A percentile compares a stretch with the other conserved stretches of the same genome.
Evolutionary conservation across 53 echinoderm and acorn worm species (phyloP).

Genomic region (Paracentrotus lividus): DNA sequence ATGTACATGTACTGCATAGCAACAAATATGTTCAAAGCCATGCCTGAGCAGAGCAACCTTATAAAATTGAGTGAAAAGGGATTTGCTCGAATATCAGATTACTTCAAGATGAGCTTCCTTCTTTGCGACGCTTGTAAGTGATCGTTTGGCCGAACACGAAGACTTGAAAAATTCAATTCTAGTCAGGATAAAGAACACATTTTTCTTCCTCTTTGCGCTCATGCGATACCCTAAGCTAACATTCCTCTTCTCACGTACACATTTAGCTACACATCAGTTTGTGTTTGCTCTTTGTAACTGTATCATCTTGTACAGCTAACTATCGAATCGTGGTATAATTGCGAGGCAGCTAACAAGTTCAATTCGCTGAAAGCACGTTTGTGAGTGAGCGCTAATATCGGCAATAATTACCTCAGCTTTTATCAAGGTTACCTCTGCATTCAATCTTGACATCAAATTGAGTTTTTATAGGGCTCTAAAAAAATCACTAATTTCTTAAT

Average conservation of each 20-base stretch:
- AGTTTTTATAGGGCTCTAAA: background rate
- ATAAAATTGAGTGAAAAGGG: background rate
- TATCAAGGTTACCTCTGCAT: background rate
- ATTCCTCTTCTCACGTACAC: background rate
- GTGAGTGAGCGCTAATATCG: background rate
- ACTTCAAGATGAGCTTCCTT: background rate
- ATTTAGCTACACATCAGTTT: background rate
- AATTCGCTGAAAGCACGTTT: background rate
- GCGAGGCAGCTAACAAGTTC: background rate
- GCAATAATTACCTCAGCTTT: background rate
- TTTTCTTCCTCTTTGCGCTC: background rate
- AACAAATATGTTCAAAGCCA: background rate
- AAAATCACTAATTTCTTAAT: background rate
- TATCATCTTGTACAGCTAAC: background rate
- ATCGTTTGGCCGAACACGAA: background rate
- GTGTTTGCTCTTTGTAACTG: background rate
- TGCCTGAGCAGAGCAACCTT: background rate
- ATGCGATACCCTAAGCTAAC: background rate
- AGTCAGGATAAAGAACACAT: background rate
- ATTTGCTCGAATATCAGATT: constrained; percentile 5
- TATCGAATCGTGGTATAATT: background rate
- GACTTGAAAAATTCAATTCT: background rate
- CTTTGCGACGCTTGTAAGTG: background rate
- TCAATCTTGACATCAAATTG: background rate
- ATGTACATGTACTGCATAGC: background rate